Base-by-base conservation (phyloP, 2,113 vertebrate species). In the Arvicanthis niloticus region DNA sequence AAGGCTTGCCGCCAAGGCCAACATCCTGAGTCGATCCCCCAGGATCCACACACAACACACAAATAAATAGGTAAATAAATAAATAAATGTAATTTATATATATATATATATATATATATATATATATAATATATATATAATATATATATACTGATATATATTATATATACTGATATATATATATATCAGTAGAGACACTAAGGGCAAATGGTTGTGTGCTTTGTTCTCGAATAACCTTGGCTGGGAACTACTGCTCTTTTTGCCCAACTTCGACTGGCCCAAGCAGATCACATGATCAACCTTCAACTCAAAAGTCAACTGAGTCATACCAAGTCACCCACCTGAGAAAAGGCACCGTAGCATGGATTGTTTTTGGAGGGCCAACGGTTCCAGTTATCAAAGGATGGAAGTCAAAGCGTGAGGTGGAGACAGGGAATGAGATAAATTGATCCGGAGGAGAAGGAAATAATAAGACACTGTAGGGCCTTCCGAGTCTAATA, bases 121-220 rank as follows among this genome's bases (percentile, higher is more conserved):
- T 12, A 1, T 0, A 21, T 51, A 51, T 51, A 51, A 4, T 6
- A 51, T 51, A 7, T 7, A 1, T 51, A 51, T 7, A 51, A 1
- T 51, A 51, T 51, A 19, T 12, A 1, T 0, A 24, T 51, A 51
- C 45, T 48, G 6, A 48, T 48, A 48, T 12, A 1, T 0, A 24
- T 5, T 6, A 9, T 51, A 51, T 51, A 51, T 51, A 9, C 7
- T 8, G 7, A 51, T 51, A 51, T 51, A 15, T 12, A 1, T 0
- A 24, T 12, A 1, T 0, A 24, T 4, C 4, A 19, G 37, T 6
- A 37, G 51, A 75, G 24, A 42, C 48, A 5, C 2, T 1, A n/a
- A 89, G 40, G 11, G n/a, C 26, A 37, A 60, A 17, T 1, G 22
- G 37, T 58, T 29, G 21, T 15, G n/a, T 0, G 0, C 2, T 1